A percentile compares a stretch with the other conserved stretches of the same genome.
These are phyloP conservation scores for Adoxophyes honmai DNA, from an alignment of 1,140 invertebrate genomes.

Conservation along the genomic window DNA sequence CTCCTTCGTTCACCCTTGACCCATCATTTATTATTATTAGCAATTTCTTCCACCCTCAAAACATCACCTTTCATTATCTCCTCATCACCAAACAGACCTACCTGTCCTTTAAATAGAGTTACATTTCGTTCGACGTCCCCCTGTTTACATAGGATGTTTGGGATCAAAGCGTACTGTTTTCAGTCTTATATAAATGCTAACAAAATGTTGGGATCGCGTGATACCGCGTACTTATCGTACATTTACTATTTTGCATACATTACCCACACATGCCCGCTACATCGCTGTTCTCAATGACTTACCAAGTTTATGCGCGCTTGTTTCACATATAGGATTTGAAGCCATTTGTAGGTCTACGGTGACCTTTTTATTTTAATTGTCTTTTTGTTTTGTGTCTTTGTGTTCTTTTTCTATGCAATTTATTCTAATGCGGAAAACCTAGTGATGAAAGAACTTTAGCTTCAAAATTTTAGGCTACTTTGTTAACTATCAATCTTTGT, in stretches of 20 bases:
- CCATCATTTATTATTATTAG: conserved; percentile 64
- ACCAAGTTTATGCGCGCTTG: conserved; percentile 18
- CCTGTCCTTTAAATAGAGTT: conserved; percentile 19
- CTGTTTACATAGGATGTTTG: conserved; percentile 24
- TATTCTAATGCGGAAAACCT: too few species aligned
- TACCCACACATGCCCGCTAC: conserved; percentile 60
- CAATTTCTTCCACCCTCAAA: conserved; percentile 30
- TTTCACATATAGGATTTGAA: not conserved
- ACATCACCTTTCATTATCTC: conserved; percentile 21
- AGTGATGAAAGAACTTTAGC: too few species aligned
- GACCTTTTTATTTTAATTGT: too few species aligned
- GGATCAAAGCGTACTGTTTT: conserved; percentile 22
- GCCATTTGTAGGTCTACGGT: not conserved
- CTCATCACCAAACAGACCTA: conserved; percentile 26
- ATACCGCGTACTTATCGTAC: conserved; percentile 57
- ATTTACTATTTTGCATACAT: conserved; percentile 69
- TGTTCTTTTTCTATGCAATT: too few species aligned
- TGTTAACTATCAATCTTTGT: too few species aligned
- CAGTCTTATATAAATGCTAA: conserved; percentile 65
- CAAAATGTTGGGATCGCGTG: conserved; percentile 72
- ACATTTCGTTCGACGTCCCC: conserved; percentile 20
- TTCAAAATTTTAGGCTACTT: too few species aligned
- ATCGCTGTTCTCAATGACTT: conserved; percentile 30
- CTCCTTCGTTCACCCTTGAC: conserved; percentile 61
- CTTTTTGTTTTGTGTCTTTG: too few species aligned